Conservation (phyloP, 1,140 invertebrate genomes). For the Halyomorpha halys region DNA sequence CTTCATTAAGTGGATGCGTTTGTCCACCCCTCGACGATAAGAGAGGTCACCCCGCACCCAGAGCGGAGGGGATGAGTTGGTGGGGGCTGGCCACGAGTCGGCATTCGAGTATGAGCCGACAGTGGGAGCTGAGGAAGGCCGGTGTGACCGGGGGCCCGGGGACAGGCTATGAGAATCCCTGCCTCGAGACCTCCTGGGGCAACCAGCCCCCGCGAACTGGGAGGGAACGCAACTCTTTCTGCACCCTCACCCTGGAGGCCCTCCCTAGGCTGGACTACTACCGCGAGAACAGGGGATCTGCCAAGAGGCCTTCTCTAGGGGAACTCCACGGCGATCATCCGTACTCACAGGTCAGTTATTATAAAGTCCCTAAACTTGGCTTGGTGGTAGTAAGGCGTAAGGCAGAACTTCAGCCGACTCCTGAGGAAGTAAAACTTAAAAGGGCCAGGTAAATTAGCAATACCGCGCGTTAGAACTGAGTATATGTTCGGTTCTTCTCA, state of each 20-base stretch:
- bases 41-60: too few species aligned
- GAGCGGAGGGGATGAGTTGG: too few species aligned
- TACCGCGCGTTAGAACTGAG: too few species aligned
- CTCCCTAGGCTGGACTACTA: constrained; percentile 82
- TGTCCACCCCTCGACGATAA: too few species aligned
- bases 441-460: too few species aligned
- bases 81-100: too few species aligned
- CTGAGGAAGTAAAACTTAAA: too few species aligned
- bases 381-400: too few species aligned
- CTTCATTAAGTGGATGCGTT: too few species aligned
- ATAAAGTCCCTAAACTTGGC: too few species aligned
- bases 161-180: not conserved
- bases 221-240: constrained; percentile 30
- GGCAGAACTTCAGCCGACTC: too few species aligned
- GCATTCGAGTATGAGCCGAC: not conserved
- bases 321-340: constrained; percentile 40
- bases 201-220: not conserved
- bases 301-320: constrained; percentile 61
- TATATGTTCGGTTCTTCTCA: too few species aligned
- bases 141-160: not conserved
- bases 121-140: not conserved
- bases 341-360: not conserved
- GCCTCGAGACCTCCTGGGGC: not conserved
- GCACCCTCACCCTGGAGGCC: constrained; percentile 56
- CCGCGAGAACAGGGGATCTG: constrained; percentile 60